Base-by-base conservation (phyloP, 1,140 invertebrate genomes). In the Atta cephalotes region DNA sequence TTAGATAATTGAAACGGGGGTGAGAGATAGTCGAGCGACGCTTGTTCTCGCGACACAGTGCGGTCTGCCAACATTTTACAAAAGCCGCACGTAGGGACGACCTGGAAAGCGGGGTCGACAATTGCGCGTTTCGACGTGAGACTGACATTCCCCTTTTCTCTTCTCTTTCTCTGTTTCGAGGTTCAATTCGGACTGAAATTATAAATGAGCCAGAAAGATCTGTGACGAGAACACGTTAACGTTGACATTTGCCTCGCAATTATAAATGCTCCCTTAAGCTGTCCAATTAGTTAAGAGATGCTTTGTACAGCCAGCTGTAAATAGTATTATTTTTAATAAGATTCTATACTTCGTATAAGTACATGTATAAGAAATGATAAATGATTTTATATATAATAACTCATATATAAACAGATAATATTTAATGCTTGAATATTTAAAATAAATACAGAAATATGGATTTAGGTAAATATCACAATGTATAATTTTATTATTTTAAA, bases 1-100 rank as follows among this genome's bases (percentile, higher is more conserved):
- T 94, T 94, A 93, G 91, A 91, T 94, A 94, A 94, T 94, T 93
- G 92, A 92, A 94, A 94, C 68, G 82, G 88, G 82, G 88, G 66
- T 80, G 85, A 87, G 66, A 70, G 66, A 70, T 70, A 70, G 70
- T 21, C 21, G 72, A 25, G 72, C 76, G 72, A 85, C 53, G 88
- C 91, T 85, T 87, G 79, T 90, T 86, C 90, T 81, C 87, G 89
- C 86, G 85, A 89, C 60, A 21, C 62, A 58, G 53, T 71, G 85
- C 66, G 87, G 84, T 88, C 76, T 62, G 87, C 58, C 49, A 91
- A 88, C 90, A 93, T 93, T 92, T 91, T 91, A 87, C 86, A 88
- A 91, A 93, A 91, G 88, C 91, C 86, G 49, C 60, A 58, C 62
- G 31, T n/a, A 16, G 28, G 68, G 7, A 18, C 18, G 31, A 35